Evolutionary conservation across 1,140 invertebrate species (phyloP), one percentile per base, ranked within the genome.

Genomic region (Cydia pomonella): DNA sequence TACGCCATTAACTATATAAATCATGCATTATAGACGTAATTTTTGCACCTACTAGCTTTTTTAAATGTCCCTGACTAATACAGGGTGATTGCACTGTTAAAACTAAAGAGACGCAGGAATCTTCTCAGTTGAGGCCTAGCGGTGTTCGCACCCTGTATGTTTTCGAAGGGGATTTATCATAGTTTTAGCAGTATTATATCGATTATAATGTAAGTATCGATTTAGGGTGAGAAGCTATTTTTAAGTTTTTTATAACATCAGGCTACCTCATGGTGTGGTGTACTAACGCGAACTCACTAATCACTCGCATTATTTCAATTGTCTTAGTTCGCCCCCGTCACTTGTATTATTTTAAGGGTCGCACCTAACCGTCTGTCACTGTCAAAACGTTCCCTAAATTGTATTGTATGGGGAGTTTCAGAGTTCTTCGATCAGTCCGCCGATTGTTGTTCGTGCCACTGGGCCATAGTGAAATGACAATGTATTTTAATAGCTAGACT

Each of bases 181-280:
- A 89, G 84, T 76, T 83, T 87, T 89, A 90, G 86, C 90, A 92
- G 90, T 90, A 91, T 91, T 91, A 89, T 87, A 84, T 74, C 79
- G 78, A 75, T 64, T 44, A 23, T 75, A 64, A 21, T 29, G 41
- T 71, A 64, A 66, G 47, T 83, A 77, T 73, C 77, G 78, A 81
- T 76, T 44, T 82, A 78, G 79, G 76, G 77, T 80, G 73, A 80
- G 80, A 80, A 25, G 77, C 80, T 79, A 77, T 74, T 79, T 83
- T 81, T 83, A 83, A 77, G 78, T 76, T 80, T 85, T 77, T 84
- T 82, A 78, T 85, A 81, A 87, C 77, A 85, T 85, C 82, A 79
- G 83, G 84, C 88, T 91, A 90, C 89, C 89, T 91, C 89, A 90
- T 84, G 83, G 80, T 83, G 80, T 87, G 84, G 84, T 85, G 84